A percentile compares a stretch with the other conserved stretches of the same genome.
phyloP scores from a whole-genome alignment of 2,113 vertebrate genomes.

The Indicator maculatus region DNA sequence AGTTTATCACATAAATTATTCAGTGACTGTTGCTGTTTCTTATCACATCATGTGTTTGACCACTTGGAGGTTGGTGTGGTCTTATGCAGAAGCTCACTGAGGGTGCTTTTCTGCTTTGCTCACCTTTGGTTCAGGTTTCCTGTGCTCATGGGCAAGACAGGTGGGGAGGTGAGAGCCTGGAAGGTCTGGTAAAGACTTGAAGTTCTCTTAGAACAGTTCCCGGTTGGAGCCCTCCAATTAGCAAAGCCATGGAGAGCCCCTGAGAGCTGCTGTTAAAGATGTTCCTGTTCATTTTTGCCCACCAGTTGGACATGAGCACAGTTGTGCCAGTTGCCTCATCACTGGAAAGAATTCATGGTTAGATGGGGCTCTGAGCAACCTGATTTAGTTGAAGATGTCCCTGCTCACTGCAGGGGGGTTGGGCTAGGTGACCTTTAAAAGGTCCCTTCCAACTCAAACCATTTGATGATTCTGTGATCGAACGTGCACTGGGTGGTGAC shows the following conservation, averaged over 20 bases:
- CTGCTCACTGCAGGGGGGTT: no score
- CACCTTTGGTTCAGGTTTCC: neutral
- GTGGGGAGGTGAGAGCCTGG: neutral
- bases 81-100: neutral
- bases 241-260: neutral
- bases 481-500: fast-evolving
- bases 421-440: no score
- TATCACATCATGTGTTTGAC: neutral
- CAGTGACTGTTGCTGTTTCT: neutral
- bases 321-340: neutral
- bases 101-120: neutral
- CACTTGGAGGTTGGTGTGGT: neutral
- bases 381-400: no score
- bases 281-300: neutral
- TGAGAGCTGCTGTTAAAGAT: neutral
- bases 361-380: no score
- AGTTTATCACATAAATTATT: constrained; percentile 27
- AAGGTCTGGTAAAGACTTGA: neutral
- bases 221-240: neutral
- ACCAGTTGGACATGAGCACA: fast-evolving
- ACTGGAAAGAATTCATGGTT: no score
- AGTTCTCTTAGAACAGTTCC: neutral
- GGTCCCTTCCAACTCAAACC: no score
- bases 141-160: fast-evolving
- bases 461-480: no score